These are phyloP conservation scores for Psilopogon haemacephalus DNA, from an alignment of 2,113 vertebrate genomes.

Conservation along the genomic window DNA sequence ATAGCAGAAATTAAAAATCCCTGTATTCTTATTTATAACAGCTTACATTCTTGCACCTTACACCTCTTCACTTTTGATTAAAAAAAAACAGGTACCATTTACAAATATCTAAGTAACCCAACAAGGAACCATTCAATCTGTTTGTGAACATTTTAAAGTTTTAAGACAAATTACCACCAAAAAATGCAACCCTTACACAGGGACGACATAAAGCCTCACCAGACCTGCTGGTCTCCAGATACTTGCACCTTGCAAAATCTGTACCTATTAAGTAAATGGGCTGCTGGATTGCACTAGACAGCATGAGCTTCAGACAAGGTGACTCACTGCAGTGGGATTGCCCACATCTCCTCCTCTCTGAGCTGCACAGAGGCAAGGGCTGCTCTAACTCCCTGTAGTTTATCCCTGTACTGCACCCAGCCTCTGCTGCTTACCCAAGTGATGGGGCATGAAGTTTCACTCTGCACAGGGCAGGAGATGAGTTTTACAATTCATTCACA, in stretches of 20 bases:
- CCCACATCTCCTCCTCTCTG: not conserved
- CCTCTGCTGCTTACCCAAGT: rapidly evolving
- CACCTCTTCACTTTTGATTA: not conserved
- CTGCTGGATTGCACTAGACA: not conserved
- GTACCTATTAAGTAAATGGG: rapidly evolving
- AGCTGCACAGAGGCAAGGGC: not conserved
- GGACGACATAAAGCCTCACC: not conserved
- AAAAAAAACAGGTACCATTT: not conserved
- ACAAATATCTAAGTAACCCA: not conserved
- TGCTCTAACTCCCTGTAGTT: not conserved
- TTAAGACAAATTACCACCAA: not conserved
- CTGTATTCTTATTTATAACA: not conserved
- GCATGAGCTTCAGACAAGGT: not conserved
- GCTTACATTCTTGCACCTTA: not conserved
- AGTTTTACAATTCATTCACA: not conserved
- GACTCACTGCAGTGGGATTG: not conserved
- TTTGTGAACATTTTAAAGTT: not conserved
- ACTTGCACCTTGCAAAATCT: not conserved
- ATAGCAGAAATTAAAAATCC: not conserved
- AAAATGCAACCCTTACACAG: not conserved
- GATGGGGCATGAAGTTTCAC: not conserved
- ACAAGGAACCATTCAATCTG: not conserved
- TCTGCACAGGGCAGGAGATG: not conserved
- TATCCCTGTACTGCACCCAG: rapidly evolving
- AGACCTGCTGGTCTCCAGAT: not conserved